Evolutionary conservation across 2,888 invertebrate genomes (phyloP), one percentile per base, ranked within the genome.

Genomic region (Anarsia innoxiella): DNA sequence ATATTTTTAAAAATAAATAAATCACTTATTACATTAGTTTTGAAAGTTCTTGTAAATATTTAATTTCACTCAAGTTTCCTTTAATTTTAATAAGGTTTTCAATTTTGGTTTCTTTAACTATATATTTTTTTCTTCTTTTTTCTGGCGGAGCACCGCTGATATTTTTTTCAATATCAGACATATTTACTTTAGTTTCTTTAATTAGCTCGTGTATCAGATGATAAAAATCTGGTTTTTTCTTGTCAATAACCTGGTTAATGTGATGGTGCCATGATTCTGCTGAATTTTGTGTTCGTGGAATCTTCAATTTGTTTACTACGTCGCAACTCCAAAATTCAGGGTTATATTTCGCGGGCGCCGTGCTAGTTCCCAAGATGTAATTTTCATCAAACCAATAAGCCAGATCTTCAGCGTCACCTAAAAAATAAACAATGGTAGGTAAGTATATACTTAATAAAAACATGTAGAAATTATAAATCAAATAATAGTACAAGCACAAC

Each of bases 231-330:
- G 37, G 27, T 14, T 38, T 32, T 6, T 32, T n/a, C 13, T 38
- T 38, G 27, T 38, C 32, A 32, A 32, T 12, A 2, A 32, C 12
- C 12, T 23, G 5, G 6, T 39, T 39, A 25, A 39, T 35, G 30
- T 39, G 30, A 11, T 39, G 23, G 31, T 31, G 39, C 39, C 39
- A 35, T 12, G 39, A 34, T 39, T 39, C 26, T 16, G 34, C 34
- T 12, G 35, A 34, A 26, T 39, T 35, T 12, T 19, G 25, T 25
- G 39, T 39, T 39, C 30, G 23, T 23, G 30, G 34, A 30, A 34
- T 39, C 10, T 30, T 35, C 35, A 39, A 35, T 23, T 34, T 29
- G 26, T 39, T 39, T 12, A 13, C 25, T 30, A 35, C 15, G 23
- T 39, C 12, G 23, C 39, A 39, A 29, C 34, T 34, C 29, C 39